Base-by-base conservation (phyloP, 2,888 invertebrate genomes). In the Nymphalis polychloros region DNA sequence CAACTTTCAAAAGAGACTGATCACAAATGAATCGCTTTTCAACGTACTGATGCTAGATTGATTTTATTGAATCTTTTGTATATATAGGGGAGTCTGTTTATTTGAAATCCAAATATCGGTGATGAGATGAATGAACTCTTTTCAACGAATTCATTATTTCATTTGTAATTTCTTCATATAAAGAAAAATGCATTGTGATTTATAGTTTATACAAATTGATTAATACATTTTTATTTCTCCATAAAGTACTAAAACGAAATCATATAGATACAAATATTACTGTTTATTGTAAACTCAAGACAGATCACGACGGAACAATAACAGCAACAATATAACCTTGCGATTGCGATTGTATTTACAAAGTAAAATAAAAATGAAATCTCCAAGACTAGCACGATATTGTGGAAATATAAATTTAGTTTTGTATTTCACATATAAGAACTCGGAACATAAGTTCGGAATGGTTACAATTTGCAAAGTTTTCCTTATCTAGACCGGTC, bases 391-490 rank as follows among this genome's bases (percentile, higher is more conserved):
- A 59, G 41, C 49, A 71, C 52, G 53, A 61, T 65, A 60, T 60
- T 52, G 63, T 41, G 59, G 60, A 20, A 64, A 61, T 68, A 71
- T 64, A 68, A 68, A 66, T 71, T 71, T 35, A 64, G 59, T 65
- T 63, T 64, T 65, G 61, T 61, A 70, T 66, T 66, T 68, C 66
- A 70, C 68, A 64, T 64, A 68, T 68, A 66, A 64, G 67, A 70
- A 67, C 64, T 69, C 47, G 59, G 41, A 61, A 64, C 64, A 57
- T 59, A 70, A 67, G 62, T 68, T 50, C 64, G 67, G 57, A 69
- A 67, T 31, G 64, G 67, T 71, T 63, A 71, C 72, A 74, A 73
- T 72, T 72, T 72, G 71, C 64, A 48, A 71, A 75, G 72, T 74
- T 72, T 66, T 61, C 71, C 66, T 69, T 73, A 74, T 74, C 72